phyloP scores from a whole-genome alignment of 53 echinoderm and acorn worm species.

The Pentamera pediparva region DNA sequence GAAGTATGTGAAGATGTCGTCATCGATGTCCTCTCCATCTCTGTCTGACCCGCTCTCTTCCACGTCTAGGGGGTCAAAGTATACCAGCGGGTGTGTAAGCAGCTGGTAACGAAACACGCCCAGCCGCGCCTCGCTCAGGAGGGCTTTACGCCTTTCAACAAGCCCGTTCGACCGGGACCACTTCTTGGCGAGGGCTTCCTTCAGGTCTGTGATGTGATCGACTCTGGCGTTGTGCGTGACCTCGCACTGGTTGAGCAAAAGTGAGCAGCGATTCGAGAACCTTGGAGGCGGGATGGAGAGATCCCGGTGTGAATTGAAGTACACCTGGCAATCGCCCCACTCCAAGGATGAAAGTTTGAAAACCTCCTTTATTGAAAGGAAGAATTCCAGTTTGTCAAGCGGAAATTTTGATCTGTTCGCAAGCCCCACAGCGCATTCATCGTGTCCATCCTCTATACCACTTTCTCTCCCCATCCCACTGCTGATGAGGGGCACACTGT shows the following conservation, averaged over 20 bases:
- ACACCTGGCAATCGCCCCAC: neutral
- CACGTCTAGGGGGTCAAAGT: constrained; percentile 40
- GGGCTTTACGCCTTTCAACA: neutral
- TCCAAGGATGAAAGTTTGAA: neutral
- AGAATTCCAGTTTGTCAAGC: neutral
- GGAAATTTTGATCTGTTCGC: neutral
- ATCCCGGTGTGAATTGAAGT: neutral
- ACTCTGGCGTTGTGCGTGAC: too few relatives aligned
- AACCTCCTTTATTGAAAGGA: neutral
- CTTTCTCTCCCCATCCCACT: too few relatives aligned
- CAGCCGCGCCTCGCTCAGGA: neutral
- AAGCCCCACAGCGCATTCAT: neutral
- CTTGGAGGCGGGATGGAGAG: neutral
- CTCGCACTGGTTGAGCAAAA: too few relatives aligned
- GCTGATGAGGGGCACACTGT: too few relatives aligned
- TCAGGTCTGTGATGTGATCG: neutral
- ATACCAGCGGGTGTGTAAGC: constrained; percentile 40
- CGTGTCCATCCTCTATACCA: too few relatives aligned
- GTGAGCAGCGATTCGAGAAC: constrained; percentile 6
- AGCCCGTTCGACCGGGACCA: neutral
- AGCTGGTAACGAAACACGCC: neutral
- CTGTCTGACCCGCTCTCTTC: constrained; percentile 57
- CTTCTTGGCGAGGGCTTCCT: constrained; percentile 6
- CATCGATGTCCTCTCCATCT: constrained; percentile 56
- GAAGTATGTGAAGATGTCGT: constrained; percentile 46